phyloP scores from a whole-genome alignment of 2,888 invertebrate species.

The Melanostoma scalare region DNA sequence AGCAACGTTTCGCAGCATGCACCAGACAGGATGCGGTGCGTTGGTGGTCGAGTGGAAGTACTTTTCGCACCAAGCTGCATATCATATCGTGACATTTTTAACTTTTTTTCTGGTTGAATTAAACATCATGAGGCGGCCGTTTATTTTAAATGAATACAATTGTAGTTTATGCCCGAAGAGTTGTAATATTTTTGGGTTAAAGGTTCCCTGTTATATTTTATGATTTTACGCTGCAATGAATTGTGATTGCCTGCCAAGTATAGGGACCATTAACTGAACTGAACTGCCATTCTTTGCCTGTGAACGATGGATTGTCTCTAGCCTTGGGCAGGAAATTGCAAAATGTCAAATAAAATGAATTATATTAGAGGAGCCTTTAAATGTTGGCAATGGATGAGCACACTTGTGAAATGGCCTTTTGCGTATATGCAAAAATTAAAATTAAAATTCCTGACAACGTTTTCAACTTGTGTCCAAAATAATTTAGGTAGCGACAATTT shows the following conservation, averaged over 20 bases:
- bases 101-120: conserved; percentile 47
- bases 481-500: no score
- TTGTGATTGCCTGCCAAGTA: conserved; percentile 61
- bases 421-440: no score
- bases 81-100: conserved; percentile 49
- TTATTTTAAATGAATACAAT: conserved; percentile 42
- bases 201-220: conserved; percentile 37
- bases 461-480: no score
- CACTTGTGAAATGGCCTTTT: no score
- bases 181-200: conserved; percentile 6
- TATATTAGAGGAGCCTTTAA: conserved; percentile 11
- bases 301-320: conserved; percentile 6
- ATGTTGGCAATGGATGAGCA: no score
- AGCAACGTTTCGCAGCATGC: conserved; percentile 15
- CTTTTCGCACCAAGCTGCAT: conserved; percentile 32
- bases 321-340: conserved; percentile 35
- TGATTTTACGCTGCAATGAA: conserved; percentile 62
- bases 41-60: conserved; percentile 41
- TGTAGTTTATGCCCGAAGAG: conserved; percentile 1
- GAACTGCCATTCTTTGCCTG: background rate
- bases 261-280: conserved; percentile 45
- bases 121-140: conserved; percentile 33
- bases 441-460: no score
- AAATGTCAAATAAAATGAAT: conserved; percentile 61
- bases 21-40: conserved; percentile 27